phyloP scores from a whole-genome alignment of 2,797 vertebrate species.

The Graptemys geographica region DNA sequence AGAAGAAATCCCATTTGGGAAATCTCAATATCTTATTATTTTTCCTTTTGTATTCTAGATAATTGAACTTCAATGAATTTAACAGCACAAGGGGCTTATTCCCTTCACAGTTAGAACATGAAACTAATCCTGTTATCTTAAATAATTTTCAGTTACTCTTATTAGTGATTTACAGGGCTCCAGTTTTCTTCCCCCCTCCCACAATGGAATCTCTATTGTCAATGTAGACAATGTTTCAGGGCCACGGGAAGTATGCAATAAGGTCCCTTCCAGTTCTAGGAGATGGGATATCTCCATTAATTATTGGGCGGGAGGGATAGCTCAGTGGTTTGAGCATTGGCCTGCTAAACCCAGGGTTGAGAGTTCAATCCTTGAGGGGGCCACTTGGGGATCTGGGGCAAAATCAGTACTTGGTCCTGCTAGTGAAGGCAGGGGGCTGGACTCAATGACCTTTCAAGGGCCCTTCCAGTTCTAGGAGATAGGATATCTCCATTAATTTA shows the following conservation, averaged over 20 bases:
- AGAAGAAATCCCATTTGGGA: not conserved
- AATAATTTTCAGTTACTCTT: not conserved
- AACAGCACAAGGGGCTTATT: not conserved
- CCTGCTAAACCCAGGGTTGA: too few species aligned
- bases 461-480: too few species aligned
- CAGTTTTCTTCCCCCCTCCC: not conserved
- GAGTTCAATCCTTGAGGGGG: too few species aligned
- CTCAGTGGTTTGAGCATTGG: too few species aligned
- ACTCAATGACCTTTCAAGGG: too few species aligned
- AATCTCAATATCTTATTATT: not conserved
- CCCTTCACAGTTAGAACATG: not conserved
- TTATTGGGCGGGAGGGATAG: too few species aligned
- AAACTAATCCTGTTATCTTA: not conserved
- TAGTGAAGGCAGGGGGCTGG: too few species aligned
- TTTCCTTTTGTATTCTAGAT: not conserved
- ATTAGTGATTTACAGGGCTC: not conserved
- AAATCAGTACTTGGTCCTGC: too few species aligned
- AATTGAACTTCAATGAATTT: not conserved
- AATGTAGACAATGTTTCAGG: constrained; percentile 20
- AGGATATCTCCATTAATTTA: too few species aligned
- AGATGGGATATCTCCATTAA: too few species aligned
- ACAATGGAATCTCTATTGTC: constrained; percentile 6
- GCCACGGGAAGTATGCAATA: not conserved
- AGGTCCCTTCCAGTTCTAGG: too few species aligned
- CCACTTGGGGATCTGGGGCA: too few species aligned